These are phyloP conservation scores for Merops nubicus DNA, from an alignment of 2,113 vertebrate genomes.

Conservation along the genomic window DNA sequence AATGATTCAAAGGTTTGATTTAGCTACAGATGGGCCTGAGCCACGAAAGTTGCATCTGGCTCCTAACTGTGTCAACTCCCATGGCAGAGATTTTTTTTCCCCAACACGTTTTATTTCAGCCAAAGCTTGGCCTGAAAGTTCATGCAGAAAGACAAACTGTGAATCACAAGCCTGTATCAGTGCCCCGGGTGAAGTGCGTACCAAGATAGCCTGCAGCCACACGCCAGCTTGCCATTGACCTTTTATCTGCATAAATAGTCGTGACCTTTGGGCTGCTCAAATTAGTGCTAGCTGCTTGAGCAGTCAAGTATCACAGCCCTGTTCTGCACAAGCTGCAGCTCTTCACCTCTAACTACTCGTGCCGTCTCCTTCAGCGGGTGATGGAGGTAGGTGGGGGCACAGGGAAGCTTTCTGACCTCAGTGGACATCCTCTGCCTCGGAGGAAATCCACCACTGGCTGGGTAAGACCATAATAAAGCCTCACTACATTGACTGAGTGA, in stretches of 20 bases:
- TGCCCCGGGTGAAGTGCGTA: not conserved
- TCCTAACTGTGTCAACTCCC: constrained; percentile 22
- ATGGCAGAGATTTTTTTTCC: not conserved
- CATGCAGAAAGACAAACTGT: constrained; percentile 28
- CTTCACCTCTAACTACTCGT: not conserved
- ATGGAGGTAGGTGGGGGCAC: not conserved
- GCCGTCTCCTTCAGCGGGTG: fast-evolving
- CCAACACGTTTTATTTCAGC: not conserved
- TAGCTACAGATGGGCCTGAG: constrained; percentile 25
- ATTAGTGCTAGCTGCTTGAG: constrained; percentile 36
- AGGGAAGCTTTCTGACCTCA: not conserved
- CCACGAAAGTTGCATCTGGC: constrained; percentile 35
- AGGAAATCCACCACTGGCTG: not conserved
- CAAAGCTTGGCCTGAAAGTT: constrained; percentile 49
- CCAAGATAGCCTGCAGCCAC: constrained; percentile 58
- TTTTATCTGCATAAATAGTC: constrained; percentile 69
- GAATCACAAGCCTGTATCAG: constrained; percentile 29
- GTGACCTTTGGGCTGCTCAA: constrained; percentile 70
- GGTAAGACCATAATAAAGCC: not conserved
- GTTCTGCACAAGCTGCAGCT: not conserved
- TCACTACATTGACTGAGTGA: not conserved
- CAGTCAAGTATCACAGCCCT: not conserved
- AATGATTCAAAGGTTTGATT: constrained; percentile 45
- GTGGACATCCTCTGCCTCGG: not conserved
- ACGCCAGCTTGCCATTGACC: constrained; percentile 60